Evolutionary conservation across 2,888 invertebrate species (phyloP).

Genomic region (Ommatoiulus sabulosus): DNA sequence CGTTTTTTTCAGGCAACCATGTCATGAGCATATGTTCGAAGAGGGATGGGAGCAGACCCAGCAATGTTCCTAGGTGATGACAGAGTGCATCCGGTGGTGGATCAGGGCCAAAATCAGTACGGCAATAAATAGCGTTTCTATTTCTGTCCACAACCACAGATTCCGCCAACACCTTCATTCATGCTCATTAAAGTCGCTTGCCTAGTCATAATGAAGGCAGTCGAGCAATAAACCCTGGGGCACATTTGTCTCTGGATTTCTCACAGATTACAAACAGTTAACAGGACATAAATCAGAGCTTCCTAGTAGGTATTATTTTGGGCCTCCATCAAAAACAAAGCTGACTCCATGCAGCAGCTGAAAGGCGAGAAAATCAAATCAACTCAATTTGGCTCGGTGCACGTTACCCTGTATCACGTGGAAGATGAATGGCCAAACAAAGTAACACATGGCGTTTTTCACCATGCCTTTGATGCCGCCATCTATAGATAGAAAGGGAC

Average conservation of each 20-base stretch:
- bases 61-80: constrained; percentile 26
- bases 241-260: constrained; percentile 16
- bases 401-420: neutral
- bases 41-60: neutral
- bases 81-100: constrained; percentile 42
- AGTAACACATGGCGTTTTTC: neutral
- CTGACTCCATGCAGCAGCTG: neutral
- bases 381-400: neutral
- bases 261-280: neutral
- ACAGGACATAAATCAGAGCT: neutral
- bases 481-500: too few relatives aligned
- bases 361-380: neutral
- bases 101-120: neutral
- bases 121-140: constrained; percentile 41
- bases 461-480: too few relatives aligned
- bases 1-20: neutral
- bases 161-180: constrained; percentile 29
- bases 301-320: neutral
- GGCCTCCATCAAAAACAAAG: neutral
- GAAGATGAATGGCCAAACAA: neutral
- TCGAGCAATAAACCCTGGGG: constrained; percentile 20
- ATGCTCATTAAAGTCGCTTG: neutral
- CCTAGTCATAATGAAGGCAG: neutral
- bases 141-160: neutral
- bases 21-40: constrained; percentile 15